Evolutionary conservation across 1,140 invertebrate genomes (phyloP).

Genomic region (Mactra quadrangularis): DNA sequence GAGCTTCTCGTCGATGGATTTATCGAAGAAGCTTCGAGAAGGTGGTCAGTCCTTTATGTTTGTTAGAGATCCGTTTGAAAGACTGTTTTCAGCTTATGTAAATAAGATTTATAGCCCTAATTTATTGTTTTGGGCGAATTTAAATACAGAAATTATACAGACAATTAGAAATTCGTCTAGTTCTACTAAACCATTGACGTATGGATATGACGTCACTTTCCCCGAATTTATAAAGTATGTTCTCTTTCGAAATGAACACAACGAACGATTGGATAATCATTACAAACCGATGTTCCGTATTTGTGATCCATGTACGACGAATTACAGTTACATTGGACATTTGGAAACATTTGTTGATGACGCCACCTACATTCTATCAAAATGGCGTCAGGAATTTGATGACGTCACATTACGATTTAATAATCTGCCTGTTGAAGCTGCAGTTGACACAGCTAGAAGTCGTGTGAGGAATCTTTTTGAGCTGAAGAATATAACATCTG

Average conservation of each 20-base stretch:
- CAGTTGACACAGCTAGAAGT: conserved; percentile 26
- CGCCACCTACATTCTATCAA: conserved; percentile 56
- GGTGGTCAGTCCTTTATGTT: conserved; percentile 60
- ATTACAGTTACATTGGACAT: conserved; percentile 68
- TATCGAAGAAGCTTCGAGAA: background rate
- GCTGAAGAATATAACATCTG: conserved; percentile 6
- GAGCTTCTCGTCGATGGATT: background rate
- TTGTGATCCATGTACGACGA: conserved; percentile 66
- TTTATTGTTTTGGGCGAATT: conserved; percentile 49
- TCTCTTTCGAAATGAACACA: conserved; percentile 34
- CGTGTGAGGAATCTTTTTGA: conserved; percentile 35
- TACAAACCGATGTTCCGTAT: conserved; percentile 65
- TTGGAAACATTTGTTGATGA: conserved; percentile 69
- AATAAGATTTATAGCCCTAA: conserved; percentile 67
- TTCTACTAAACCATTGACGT: conserved; percentile 28
- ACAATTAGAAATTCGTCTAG: conserved; percentile 49
- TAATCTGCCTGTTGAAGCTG: conserved; percentile 61
- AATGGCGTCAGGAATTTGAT: conserved; percentile 52
- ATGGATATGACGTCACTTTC: conserved; percentile 68
- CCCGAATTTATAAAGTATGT: conserved; percentile 69
- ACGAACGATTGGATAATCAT: conserved; percentile 56
- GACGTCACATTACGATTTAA: conserved; percentile 51
- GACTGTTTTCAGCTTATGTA: conserved; percentile 67
- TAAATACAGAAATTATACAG: conserved; percentile 48
- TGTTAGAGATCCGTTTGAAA: conserved; percentile 64